Evolutionary conservation across 2,113 vertebrate species (phyloP).

Genomic region (Daphoenositta chrysoptera): DNA sequence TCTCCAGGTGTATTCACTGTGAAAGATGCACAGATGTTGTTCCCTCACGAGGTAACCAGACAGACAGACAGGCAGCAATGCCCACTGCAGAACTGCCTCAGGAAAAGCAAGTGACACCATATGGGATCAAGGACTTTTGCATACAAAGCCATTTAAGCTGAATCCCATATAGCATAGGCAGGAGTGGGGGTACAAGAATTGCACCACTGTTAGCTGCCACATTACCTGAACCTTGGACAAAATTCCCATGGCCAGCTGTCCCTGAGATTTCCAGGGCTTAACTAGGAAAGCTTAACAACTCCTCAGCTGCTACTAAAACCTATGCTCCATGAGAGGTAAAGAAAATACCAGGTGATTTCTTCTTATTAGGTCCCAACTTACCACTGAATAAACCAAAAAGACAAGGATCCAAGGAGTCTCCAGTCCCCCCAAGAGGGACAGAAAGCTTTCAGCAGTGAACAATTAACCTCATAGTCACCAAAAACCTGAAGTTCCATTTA

Average conservation of each 20-base stretch:
- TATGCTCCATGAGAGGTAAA: not conserved
- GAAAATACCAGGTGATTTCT: not conserved
- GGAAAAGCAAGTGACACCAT: accelerated
- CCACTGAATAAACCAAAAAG: not conserved
- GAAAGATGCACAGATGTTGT: accelerated
- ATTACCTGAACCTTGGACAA: not conserved
- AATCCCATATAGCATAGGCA: accelerated
- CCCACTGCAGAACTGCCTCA: not conserved
- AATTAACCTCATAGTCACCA: not conserved
- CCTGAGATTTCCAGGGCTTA: not conserved
- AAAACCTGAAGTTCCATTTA: not conserved
- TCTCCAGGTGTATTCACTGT: accelerated
- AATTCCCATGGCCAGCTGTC: accelerated
- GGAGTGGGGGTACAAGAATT: not conserved
- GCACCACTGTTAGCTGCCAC: not conserved
- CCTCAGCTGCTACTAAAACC: not conserved
- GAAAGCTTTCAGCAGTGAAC: not conserved
- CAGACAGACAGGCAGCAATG: not conserved
- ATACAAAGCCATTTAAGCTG: not conserved
- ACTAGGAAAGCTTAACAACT: not conserved
- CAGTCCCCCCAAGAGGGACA: not conserved
- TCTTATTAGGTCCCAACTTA: not conserved
- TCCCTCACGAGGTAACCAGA: not conserved
- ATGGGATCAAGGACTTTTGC: not conserved
- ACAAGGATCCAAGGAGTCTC: not conserved